Evolutionary conservation across 1,140 invertebrate genomes (phyloP), one percentile per base, ranked within the genome.

Genomic region (Procambarus clarkii): DNA sequence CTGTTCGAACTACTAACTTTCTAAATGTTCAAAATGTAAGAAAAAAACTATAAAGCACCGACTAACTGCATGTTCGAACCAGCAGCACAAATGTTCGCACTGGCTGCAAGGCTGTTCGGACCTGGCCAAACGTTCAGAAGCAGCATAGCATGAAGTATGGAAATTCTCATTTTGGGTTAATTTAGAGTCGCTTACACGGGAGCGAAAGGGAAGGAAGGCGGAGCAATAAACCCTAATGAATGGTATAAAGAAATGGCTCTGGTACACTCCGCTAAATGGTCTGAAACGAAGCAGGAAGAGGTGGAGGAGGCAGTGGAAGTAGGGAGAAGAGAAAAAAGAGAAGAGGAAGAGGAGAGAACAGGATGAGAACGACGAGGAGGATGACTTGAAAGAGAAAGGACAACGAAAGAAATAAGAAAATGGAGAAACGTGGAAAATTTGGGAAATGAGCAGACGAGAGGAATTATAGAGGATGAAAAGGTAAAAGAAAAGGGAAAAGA

Each of bases 201-300:
- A 74, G 60, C 69, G 11, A 21, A 34, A 64, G 71, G 83, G 83
- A 74, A 86, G 64, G 83, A 86, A 86, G 83, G 69, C 21, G 60
- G 45, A n/a, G 83, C 83, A 86, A 86, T 86, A 86, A 76, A 64
- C 69, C 21, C 69, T 69, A 86, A 86, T 76, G 83, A 86, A 86
- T 76, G 83, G 45, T 34, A 86, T 86, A 86, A 86, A 86, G 83
- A 86, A 86, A 74, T 86, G 83, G 69, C 71, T 69, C 46, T 86
- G 71, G 83, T 76, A 76, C 64, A 86, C 83, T 69, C 45, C 83
- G 45, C 83, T 76, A 86, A 76, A 86, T 86, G 83, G 83, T 45
- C 83, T 74, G 45, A 76, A 86, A 71, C 69, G 46, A 24, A 76
- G 48, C 11, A 83, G 48, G 60, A 71, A 71, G 82, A 85, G 64